A percentile compares a stretch with the other conserved stretches of the same genome.
Conservation (phyloP, 1,140 invertebrate species). For the Anoplophora glabripennis region DNA sequence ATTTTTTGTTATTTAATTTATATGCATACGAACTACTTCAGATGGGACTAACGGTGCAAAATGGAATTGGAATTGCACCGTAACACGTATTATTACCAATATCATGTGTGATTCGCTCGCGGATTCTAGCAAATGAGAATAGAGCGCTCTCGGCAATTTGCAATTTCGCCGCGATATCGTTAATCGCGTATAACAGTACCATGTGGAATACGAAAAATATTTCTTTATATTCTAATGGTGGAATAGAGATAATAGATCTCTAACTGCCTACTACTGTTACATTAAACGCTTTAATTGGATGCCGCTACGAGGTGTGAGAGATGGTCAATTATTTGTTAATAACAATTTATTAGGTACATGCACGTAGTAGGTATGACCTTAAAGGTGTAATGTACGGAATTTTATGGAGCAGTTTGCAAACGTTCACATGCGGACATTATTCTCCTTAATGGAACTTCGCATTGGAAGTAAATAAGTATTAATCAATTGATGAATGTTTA, state of each 20-base stretch:
- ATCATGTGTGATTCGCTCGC: conserved; percentile 4
- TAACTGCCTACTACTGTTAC: conserved; percentile 9
- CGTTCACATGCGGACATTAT: too few relatives aligned
- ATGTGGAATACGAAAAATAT: conserved; percentile 2
- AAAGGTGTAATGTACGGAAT: too few relatives aligned
- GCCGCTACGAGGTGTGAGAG: background rate
- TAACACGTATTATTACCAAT: conserved; percentile 6
- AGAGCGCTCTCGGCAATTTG: background rate
- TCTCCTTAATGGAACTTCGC: too few relatives aligned
- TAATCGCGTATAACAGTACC: conserved; percentile 10
- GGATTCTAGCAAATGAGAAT: background rate
- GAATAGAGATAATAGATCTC: conserved; percentile 8
- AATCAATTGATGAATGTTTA: too few relatives aligned
- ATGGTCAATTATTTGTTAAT: conserved; percentile 1
- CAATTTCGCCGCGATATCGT: conserved; percentile 9
- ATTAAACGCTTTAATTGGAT: conserved; percentile 3
- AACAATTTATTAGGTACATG: too few relatives aligned
- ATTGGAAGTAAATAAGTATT: too few relatives aligned
- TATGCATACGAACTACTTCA: conserved; percentile 24
- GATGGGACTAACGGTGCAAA: conserved; percentile 23
- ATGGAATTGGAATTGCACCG: background rate
- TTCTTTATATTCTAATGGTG: conserved; percentile 10
- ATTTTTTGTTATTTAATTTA: conserved; percentile 20
- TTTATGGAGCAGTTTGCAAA: too few relatives aligned
- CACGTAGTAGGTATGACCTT: too few relatives aligned